Conservation (phyloP, 2,113 vertebrate species). For the Semnornis frantzii region DNA sequence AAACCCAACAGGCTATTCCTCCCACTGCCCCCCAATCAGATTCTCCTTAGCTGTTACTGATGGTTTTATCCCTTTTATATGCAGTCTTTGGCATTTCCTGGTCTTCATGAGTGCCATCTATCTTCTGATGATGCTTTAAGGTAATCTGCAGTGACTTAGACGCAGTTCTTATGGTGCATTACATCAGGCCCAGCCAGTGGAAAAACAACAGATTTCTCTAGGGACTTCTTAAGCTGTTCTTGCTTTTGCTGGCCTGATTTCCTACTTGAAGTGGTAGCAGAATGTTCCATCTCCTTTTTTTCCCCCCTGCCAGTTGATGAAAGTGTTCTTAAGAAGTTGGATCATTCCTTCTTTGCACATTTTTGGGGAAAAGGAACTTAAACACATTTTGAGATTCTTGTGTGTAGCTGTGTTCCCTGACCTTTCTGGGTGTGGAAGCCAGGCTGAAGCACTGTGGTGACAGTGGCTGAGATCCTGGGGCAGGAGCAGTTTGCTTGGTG, state of each 20-base stretch:
- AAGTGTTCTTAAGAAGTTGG: neutral
- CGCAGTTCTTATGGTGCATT: neutral
- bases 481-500: neutral
- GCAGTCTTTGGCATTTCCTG: neutral
- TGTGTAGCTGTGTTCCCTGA: rapidly evolving
- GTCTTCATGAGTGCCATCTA: neutral
- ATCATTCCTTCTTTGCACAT: neutral
- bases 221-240: neutral
- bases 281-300: neutral
- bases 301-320: neutral
- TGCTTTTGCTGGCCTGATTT: neutral
- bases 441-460: rapidly evolving
- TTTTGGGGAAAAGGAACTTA: neutral
- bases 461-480: neutral
- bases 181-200: neutral
- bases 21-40: no score
- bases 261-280: neutral
- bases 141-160: neutral
- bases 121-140: neutral
- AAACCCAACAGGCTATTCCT: neutral
- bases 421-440: neutral
- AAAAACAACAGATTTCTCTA: neutral
- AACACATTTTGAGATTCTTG: neutral
- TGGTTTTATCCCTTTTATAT: neutral
- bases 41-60: neutral